Percentiles rank a stretch among this genome's conserved stretches.
Evolutionary conservation across 2,797 vertebrate species (phyloP).

Genomic region (Sus cebifrons): DNA sequence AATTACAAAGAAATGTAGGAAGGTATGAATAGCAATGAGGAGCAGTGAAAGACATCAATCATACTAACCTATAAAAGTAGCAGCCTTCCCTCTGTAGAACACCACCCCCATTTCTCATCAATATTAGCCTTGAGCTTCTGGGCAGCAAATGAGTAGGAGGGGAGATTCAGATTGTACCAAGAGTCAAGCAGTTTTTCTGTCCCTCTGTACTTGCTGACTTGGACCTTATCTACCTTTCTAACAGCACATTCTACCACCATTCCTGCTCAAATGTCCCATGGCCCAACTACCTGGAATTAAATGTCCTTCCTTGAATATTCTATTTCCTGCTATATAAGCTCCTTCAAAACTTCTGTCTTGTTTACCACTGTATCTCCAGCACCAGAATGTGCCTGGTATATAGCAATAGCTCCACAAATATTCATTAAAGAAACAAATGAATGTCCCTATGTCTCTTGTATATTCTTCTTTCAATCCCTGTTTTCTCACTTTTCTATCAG

Average conservation of each 20-base stretch:
- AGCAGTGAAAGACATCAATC: neutral
- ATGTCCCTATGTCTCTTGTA: neutral
- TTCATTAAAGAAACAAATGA: constrained; percentile 24
- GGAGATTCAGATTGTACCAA: neutral
- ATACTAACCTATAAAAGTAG: neutral
- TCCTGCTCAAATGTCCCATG: neutral
- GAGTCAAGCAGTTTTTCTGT: neutral
- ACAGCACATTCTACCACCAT: neutral
- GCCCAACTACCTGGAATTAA: neutral
- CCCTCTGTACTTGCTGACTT: neutral
- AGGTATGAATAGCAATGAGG: neutral
- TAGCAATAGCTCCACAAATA: neutral
- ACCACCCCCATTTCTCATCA: neutral
- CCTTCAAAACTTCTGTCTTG: neutral
- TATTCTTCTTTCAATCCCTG: constrained; percentile 11
- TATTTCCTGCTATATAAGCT: neutral
- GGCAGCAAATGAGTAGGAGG: neutral
- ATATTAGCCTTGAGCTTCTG: neutral
- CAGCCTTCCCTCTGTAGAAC: neutral
- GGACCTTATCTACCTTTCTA: neutral
- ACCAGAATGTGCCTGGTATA: neutral
- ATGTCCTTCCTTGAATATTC: neutral
- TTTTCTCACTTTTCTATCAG: neutral
- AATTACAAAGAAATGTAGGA: neutral
- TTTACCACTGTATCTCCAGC: neutral